Evolutionary conservation across 2,797 vertebrate species (phyloP).

Genomic region (Schizopygopsis malacanthus): DNA sequence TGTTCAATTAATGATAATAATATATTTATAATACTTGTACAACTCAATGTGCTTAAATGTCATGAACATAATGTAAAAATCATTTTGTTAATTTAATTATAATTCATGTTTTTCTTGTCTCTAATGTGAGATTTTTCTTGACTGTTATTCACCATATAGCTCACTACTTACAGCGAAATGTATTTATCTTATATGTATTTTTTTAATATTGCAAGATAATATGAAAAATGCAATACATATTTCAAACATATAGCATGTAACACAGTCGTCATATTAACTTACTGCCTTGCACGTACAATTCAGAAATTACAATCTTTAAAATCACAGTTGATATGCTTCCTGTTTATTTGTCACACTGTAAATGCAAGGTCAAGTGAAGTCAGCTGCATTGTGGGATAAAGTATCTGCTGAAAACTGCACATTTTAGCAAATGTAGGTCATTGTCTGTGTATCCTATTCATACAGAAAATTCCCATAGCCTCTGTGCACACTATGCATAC

Average conservation of each 20-base stretch:
- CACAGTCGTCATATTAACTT: background rate
- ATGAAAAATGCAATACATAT: background rate
- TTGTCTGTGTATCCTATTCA: background rate
- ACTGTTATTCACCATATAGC: background rate
- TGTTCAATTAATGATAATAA: background rate
- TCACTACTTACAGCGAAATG: background rate
- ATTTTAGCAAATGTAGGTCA: slow-evolving; percentile 5
- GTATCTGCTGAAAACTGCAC: background rate
- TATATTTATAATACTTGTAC: background rate
- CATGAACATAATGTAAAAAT: background rate
- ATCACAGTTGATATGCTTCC: background rate
- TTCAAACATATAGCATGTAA: background rate
- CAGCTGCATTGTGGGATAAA: background rate
- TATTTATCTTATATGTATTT: background rate
- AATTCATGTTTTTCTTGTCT: background rate
- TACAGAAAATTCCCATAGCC: background rate
- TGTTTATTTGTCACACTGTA: slow-evolving; percentile 6
- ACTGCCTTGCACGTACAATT: background rate
- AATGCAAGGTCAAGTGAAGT: background rate
- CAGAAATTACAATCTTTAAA: background rate
- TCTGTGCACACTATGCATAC: background rate
- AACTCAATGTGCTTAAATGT: background rate
- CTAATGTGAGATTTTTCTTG: background rate
- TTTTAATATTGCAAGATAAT: background rate
- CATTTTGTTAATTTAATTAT: background rate